Evolutionary conservation across 2,113 vertebrate species (phyloP).

Genomic region (Mixornis gularis): DNA sequence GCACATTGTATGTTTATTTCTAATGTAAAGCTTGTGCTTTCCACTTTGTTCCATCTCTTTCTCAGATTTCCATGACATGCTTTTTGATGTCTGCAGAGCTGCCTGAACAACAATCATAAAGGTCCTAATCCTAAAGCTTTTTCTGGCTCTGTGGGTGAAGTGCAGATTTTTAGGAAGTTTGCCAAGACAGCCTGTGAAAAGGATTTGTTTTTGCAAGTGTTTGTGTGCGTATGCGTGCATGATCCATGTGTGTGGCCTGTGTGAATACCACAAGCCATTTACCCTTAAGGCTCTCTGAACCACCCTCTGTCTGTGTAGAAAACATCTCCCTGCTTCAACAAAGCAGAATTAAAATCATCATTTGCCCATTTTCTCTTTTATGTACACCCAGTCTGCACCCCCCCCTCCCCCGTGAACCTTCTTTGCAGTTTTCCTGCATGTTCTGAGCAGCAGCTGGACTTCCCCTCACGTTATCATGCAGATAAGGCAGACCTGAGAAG

Average conservation of each 20-base stretch:
- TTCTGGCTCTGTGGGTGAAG: neutral
- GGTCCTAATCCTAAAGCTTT: neutral
- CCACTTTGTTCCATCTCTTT: neutral
- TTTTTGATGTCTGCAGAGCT: neutral
- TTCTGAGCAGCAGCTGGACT: neutral
- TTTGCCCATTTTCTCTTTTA: neutral
- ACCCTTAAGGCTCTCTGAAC: constrained; percentile 54
- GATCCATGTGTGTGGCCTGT: constrained; percentile 63
- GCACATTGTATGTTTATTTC: neutral
- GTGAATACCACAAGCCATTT: constrained; percentile 40
- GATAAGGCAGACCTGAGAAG: neutral
- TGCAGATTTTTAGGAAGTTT: constrained; percentile 29
- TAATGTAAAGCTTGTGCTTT: neutral
- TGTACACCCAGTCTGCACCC: neutral
- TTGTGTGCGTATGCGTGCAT: neutral
- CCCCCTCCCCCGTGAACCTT: neutral
- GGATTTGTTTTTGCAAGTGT: constrained; percentile 53
- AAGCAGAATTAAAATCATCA: neutral
- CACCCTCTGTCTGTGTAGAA: neutral
- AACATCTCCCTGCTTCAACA: neutral
- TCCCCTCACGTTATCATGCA: neutral
- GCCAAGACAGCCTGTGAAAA: constrained; percentile 43
- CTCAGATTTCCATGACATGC: neutral
- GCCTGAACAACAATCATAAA: neutral
- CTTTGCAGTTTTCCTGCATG: neutral